Evolutionary conservation across 1,140 invertebrate species (phyloP).

Genomic region (Drosophila virilis): DNA sequence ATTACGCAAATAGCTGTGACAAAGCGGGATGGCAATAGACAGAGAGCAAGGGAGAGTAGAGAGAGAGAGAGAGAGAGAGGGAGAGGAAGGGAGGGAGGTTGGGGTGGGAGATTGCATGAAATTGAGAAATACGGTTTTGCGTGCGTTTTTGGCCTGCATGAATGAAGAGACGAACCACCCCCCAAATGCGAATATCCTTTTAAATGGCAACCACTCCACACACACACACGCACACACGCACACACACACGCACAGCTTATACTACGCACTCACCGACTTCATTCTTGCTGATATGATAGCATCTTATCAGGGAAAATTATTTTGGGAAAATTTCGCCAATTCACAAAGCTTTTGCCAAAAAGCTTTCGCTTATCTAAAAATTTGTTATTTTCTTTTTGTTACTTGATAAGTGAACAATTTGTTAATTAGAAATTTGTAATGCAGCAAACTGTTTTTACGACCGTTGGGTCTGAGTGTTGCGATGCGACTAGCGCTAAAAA

Average conservation of each 20-base stretch:
- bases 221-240: not conserved
- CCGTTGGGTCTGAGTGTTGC: conserved; percentile 55
- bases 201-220: conserved; percentile 4
- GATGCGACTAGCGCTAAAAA: conserved; percentile 50
- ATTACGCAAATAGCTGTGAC: conserved; percentile 18
- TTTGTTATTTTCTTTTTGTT: conserved; percentile 4
- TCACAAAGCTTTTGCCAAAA: no score
- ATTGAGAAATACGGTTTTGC: conserved; percentile 45
- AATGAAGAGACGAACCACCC: conserved; percentile 58
- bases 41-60: not conserved
- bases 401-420: conserved; percentile 4
- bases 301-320: conserved; percentile 46
- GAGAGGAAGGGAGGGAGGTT: not conserved
- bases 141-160: conserved; percentile 38
- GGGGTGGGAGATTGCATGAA: conserved; percentile 32
- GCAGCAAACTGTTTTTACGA: not conserved
- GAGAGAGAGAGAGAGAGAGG: conserved; percentile 10
- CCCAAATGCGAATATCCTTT: conserved; percentile 46
- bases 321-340: not conserved
- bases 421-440: not conserved
- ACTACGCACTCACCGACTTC: conserved; percentile 54
- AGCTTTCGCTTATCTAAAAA: not conserved
- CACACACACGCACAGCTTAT: not conserved
- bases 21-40: conserved; percentile 27
- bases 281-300: conserved; percentile 27